Percentiles rank a stretch among this genome's conserved stretches.
These are phyloP conservation scores for Hydrochoerus hydrochaeris DNA, from an alignment of 2,113 vertebrate species.

Conservation along the genomic window DNA sequence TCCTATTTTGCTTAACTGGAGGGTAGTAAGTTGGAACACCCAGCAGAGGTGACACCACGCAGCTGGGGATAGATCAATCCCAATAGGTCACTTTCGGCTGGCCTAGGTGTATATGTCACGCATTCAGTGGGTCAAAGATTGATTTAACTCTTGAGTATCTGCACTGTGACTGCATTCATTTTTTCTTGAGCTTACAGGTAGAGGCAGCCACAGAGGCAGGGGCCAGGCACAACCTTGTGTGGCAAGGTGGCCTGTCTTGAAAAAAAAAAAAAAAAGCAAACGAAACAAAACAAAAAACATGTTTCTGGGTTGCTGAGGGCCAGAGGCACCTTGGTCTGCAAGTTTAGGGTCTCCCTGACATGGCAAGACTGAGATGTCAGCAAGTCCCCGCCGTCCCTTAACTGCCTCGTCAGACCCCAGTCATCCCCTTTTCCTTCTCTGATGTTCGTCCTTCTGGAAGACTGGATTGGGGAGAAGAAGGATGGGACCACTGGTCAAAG, in stretches of 20 bases:
- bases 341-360: neutral
- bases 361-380: neutral
- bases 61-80: neutral
- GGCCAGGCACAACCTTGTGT: neutral
- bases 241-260: neutral
- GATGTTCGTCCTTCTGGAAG: neutral
- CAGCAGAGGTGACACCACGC: neutral
- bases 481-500: neutral
- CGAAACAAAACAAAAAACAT: too few species aligned
- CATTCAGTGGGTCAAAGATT: neutral
- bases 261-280: too few species aligned
- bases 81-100: neutral
- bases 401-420: neutral
- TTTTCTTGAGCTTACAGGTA: neutral
- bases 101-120: neutral
- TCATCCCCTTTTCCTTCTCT: neutral
- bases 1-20: neutral
- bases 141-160: neutral
- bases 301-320: neutral
- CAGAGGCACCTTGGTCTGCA: neutral
- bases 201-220: neutral
- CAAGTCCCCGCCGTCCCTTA: neutral
- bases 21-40: neutral
- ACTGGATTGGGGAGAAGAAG: neutral
- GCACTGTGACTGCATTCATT: neutral